Evolutionary conservation across 1,140 invertebrate genomes (phyloP).

Genomic region (Tigriopus japonicus): DNA sequence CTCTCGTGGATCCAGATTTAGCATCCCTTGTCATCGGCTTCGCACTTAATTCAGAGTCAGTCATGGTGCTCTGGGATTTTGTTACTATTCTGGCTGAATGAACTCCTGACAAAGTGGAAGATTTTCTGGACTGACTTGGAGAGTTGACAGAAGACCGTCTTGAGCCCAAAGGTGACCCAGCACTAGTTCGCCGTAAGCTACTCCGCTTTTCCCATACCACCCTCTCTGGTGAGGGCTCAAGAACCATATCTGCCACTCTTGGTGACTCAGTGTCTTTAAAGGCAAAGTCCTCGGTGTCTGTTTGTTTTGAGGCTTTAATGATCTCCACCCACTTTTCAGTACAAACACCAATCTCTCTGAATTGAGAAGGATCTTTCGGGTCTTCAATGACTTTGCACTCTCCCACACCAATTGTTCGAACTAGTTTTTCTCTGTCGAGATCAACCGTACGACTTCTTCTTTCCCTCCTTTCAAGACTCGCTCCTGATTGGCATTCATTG

Average conservation of each 20-base stretch:
- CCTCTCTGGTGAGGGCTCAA: background rate
- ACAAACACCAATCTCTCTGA: constrained; percentile 9
- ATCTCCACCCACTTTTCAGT: constrained; percentile 15
- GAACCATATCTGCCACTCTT: constrained; percentile 9
- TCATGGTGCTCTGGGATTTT: background rate
- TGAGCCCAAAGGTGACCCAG: background rate
- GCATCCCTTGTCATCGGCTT: constrained; percentile 1
- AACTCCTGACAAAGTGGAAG: background rate
- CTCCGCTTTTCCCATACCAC: background rate
- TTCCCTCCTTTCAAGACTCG: background rate
- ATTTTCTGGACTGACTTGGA: background rate
- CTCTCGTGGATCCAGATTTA: background rate
- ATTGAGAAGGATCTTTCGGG: constrained; percentile 2
- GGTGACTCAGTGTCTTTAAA: constrained; percentile 15
- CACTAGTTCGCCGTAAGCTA: background rate
- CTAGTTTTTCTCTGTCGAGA: background rate
- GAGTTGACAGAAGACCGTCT: constrained; percentile 1
- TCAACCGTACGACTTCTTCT: no score
- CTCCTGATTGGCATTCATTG: background rate
- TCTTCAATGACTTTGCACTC: constrained; percentile 13
- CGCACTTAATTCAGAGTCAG: background rate
- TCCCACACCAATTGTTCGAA: constrained; percentile 12
- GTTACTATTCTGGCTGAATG: background rate
- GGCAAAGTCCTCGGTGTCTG: constrained; percentile 14
- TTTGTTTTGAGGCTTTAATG: constrained; percentile 14